Evolutionary conservation across 2,113 vertebrate genomes (phyloP).

Genomic region (Tyto alba): DNA sequence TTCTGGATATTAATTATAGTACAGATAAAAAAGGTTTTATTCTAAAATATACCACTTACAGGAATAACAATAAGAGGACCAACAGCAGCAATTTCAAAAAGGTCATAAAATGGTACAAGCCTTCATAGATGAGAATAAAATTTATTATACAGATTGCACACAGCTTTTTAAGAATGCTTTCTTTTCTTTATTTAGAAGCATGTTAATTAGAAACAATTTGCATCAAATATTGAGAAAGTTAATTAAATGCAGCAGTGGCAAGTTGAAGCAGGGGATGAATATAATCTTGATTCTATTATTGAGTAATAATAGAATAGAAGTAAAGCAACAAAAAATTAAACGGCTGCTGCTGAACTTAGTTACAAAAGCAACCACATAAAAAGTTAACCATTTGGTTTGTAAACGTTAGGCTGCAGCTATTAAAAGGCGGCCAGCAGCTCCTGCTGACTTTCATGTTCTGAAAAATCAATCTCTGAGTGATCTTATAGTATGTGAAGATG

Average conservation of each 20-base stretch:
- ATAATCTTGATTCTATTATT: background rate
- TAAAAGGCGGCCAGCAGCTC: background rate
- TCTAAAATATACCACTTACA: background rate
- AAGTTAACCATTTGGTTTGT: background rate
- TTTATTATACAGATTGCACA: background rate
- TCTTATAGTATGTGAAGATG: background rate
- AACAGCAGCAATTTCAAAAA: background rate
- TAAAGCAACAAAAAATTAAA: background rate
- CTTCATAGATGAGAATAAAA: background rate
- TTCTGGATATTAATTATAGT: background rate
- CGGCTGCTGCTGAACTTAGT: background rate
- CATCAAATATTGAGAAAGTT: constrained; percentile 19
- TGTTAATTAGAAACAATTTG: constrained; percentile 13
- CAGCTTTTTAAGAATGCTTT: background rate
- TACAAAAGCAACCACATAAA: background rate
- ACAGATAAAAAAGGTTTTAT: background rate
- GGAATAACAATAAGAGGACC: background rate
- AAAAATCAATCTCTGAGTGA: background rate
- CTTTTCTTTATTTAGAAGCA: background rate
- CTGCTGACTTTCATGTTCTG: background rate
- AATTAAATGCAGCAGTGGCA: background rate
- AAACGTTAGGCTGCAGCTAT: background rate
- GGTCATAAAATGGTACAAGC: background rate
- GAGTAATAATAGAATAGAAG: background rate
- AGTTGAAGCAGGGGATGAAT: background rate